phyloP scores from a whole-genome alignment of 2,888 invertebrate species.

The Xylota sylvarum region DNA sequence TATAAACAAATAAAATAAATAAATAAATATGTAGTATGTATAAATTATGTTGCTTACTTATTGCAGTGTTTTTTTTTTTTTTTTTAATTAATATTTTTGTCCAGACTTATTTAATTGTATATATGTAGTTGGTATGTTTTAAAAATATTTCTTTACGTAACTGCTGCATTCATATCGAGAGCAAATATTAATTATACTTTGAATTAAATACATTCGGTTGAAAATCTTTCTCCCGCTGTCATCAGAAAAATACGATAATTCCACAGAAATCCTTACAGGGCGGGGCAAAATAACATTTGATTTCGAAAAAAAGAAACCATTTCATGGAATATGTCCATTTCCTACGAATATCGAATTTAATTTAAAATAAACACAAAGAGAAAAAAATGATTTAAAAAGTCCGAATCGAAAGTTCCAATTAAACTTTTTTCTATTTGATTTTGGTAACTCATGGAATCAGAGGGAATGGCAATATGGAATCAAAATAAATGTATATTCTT shows the following conservation, averaged over 20 bases:
- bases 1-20: slow-evolving; percentile 17
- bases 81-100: slow-evolving; percentile 1
- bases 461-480: too few species aligned
- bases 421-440: neutral
- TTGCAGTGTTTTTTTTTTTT: neutral
- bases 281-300: neutral
- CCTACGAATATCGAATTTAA: neutral
- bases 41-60: slow-evolving; percentile 8
- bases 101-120: slow-evolving; percentile 6
- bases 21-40: slow-evolving; percentile 28
- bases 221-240: neutral
- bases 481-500: too few species aligned
- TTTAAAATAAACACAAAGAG: neutral
- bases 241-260: neutral
- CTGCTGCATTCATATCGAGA: neutral
- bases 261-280: neutral
- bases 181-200: slow-evolving; percentile 24
- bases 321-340: neutral
- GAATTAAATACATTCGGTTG: slow-evolving; percentile 2
- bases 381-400: too few species aligned
- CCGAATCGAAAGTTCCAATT: too few species aligned
- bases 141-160: neutral
- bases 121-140: neutral
- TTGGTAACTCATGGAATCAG: neutral
- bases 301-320: neutral